Base-by-base conservation (phyloP, 2,113 vertebrate genomes). In the Gasterosteus aculeatus region DNA sequence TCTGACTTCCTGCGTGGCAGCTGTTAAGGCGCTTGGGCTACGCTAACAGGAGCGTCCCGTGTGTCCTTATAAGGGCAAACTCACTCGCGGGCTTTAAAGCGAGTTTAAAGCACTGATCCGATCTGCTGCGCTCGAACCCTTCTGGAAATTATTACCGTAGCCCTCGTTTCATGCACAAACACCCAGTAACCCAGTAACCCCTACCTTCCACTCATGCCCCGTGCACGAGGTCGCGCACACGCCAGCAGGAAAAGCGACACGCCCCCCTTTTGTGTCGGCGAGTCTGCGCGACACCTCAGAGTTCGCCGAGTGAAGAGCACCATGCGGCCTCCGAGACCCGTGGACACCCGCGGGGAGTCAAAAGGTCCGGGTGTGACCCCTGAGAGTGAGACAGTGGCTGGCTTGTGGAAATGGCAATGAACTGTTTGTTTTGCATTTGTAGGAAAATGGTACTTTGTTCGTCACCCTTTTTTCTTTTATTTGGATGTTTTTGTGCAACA, bases 41-140 rank as follows among this genome's bases (percentile, higher is more conserved):
- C 19, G 59, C 74, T 78, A 31, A 8, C 72, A 78, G 79, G 69
- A 82, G 84, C 77, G 59, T 86, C 85, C 64, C 12, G 1, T 77
- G 1, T 84, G 69, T 78, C 93, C 92, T 86, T 92, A 90, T 92
- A 92, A 82, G 93, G 92, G 18, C 78, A 93, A 85, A 90, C 80
- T 72, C 71, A 72, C 78, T 87, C 75, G 80, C 76, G 67, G 60
- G 74, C 69, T 76, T 72, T 65, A 88, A 58, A 85, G 76, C 78
- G 73, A 64, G 75, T 87, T 76, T 70, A 75, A 88, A 72, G 82
- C 83, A 41, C 85, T 87, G 85, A 89, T 87, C 86, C 46, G 54
- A 87, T 90, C 80, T 72, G 79, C 85, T 76, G 80, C 85, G 58
- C 81, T 80, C 79, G 89, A 82, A 89, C 85, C 81, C 51, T 80